phyloP scores from a whole-genome alignment of 2,113 vertebrate genomes.

The Etheostoma spectabile region DNA sequence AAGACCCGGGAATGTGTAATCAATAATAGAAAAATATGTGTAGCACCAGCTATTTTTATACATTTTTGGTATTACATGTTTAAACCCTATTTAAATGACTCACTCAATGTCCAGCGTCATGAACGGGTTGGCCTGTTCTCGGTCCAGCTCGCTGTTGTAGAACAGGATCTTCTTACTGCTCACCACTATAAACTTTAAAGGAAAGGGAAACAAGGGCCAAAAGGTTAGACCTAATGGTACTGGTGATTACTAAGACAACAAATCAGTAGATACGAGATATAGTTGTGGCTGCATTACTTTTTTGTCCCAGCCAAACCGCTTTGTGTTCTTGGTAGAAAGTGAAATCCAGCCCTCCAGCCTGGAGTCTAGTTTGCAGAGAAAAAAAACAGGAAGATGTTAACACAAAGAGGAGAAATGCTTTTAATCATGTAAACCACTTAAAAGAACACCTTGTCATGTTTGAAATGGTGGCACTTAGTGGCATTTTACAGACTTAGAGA shows the following conservation, averaged over 20 bases:
- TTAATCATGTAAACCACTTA: slow-evolving; percentile 33
- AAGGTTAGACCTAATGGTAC: background rate
- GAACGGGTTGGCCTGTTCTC: slow-evolving; percentile 94
- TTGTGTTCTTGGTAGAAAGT: slow-evolving; percentile 92
- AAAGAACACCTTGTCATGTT: slow-evolving; percentile 57
- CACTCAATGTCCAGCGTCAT: slow-evolving; percentile 98
- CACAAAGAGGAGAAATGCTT: slow-evolving; percentile 28
- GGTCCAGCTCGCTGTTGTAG: slow-evolving; percentile 94
- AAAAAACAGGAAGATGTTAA: slow-evolving; percentile 49
- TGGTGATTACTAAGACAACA: slow-evolving; percentile 7
- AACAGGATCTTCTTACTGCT: slow-evolving; percentile 99
- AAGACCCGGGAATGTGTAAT: background rate
- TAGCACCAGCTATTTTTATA: background rate
- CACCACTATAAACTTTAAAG: slow-evolving; percentile 92
- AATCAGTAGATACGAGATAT: slow-evolving; percentile 1
- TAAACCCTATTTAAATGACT: slow-evolving; percentile 76
- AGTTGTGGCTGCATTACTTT: slow-evolving; percentile 85
- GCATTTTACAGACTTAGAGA: slow-evolving; percentile 33
- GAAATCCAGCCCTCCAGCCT: slow-evolving; percentile 95
- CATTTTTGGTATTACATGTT: background rate
- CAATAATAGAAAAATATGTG: background rate
- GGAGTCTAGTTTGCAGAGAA: slow-evolving; percentile 81
- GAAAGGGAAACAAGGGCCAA: slow-evolving; percentile 1
- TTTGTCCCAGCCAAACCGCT: slow-evolving; percentile 97
- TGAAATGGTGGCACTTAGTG: slow-evolving; percentile 4